Evolutionary conservation across 2,888 invertebrate species (phyloP).

Genomic region (Sepiola atlantica): DNA sequence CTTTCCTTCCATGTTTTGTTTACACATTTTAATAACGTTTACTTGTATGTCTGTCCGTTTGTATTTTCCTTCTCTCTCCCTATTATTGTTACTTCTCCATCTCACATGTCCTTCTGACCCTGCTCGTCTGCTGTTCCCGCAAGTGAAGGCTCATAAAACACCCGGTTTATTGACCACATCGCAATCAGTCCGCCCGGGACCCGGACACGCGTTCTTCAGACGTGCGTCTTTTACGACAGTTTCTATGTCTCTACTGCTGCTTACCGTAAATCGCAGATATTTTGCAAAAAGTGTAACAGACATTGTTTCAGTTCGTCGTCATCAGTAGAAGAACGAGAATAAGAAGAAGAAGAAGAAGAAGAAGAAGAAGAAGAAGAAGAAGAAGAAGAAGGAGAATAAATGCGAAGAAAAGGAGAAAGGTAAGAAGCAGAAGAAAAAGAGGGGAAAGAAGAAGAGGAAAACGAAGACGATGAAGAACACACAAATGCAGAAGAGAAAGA

Average conservation of each 20-base stretch:
- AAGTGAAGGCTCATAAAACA: background rate
- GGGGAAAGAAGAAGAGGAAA: background rate
- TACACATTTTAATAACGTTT: background rate
- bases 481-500: background rate
- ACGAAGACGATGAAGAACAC: too few relatives aligned
- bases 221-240: constrained; percentile 32
- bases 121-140: background rate
- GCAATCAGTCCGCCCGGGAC: background rate
- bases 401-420: too few relatives aligned
- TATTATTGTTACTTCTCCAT: background rate
- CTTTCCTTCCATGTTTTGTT: background rate
- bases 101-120: background rate
- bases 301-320: background rate
- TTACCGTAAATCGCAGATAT: background rate
- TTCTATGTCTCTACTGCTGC: background rate
- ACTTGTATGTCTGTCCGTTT: background rate
- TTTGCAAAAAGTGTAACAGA: constrained; percentile 14
- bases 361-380: background rate
- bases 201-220: background rate
- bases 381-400: background rate
- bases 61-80: background rate
- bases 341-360: background rate
- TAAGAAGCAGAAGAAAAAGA: too few relatives aligned
- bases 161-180: background rate
- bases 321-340: background rate